Percentiles rank a stretch among this genome's conserved stretches.
phyloP scores from a whole-genome alignment of 2,888 invertebrate genomes.

The Synergus laeviventris region DNA sequence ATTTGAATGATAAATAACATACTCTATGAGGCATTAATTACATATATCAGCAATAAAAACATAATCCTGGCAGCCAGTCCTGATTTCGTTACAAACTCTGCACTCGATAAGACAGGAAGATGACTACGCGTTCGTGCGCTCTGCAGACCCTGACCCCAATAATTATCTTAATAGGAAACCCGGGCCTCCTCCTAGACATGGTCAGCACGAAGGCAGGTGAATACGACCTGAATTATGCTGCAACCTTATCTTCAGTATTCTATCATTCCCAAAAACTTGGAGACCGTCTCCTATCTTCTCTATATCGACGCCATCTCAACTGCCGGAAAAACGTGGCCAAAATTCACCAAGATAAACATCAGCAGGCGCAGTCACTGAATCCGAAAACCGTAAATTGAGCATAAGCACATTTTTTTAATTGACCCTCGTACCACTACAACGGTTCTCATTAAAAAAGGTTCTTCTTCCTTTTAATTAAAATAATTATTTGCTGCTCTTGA shows the following conservation, averaged over 20 bases:
- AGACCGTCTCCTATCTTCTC: conserved; percentile 24
- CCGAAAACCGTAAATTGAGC: conserved; percentile 16
- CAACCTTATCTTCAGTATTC: conserved; percentile 22
- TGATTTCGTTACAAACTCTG: conserved; percentile 30
- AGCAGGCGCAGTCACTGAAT: conserved; percentile 18
- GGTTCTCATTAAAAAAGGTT: conserved; percentile 14
- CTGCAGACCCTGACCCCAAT: conserved; percentile 46
- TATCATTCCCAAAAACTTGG: conserved; percentile 29
- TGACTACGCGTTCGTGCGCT: conserved; percentile 44
- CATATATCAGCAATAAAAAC: conserved; percentile 1
- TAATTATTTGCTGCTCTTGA: conserved; percentile 13
- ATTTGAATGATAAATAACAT: not conserved
- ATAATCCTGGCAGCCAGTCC: conserved; percentile 10
- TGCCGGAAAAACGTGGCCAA: conserved; percentile 34
- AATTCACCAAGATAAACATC: conserved; percentile 26
- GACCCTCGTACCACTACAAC: conserved; percentile 1
- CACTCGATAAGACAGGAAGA: conserved; percentile 5
- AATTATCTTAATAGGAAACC: conserved; percentile 54
- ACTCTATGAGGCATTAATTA: not conserved
- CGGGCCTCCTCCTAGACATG: conserved; percentile 45
- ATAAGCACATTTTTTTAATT: conserved; percentile 15
- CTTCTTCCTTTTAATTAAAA: conserved; percentile 22
- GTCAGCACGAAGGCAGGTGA: conserved; percentile 44
- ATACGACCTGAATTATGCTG: conserved; percentile 26
- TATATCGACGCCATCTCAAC: conserved; percentile 30